phyloP scores from a whole-genome alignment of 2,113 vertebrate species.

The Podocnemis expansa region DNA sequence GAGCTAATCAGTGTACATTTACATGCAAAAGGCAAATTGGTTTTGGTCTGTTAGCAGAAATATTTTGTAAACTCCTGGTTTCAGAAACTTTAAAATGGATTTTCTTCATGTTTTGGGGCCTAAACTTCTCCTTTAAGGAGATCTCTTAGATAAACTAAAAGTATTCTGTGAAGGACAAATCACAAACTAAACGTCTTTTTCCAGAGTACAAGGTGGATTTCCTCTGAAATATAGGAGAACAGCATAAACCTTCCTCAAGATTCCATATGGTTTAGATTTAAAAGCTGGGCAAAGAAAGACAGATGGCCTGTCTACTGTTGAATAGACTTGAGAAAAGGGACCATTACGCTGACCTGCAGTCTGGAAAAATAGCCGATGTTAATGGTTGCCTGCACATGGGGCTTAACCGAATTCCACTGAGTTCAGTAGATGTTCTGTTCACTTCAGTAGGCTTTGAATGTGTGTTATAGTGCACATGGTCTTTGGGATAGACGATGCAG shows the following conservation, averaged over 20 bases:
- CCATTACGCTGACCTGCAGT: background rate
- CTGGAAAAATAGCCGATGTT: background rate
- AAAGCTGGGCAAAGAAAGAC: background rate
- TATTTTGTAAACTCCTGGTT: background rate
- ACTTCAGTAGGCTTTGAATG: background rate
- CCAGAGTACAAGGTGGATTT: background rate
- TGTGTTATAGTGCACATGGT: too few relatives aligned
- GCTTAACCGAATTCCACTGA: background rate
- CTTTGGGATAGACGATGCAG: rapidly evolving
- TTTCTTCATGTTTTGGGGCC: background rate
- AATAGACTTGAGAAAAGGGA: background rate
- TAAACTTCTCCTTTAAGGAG: background rate
- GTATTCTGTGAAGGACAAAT: rapidly evolving
- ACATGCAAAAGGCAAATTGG: background rate
- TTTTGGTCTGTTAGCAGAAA: background rate
- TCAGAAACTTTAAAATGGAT: too few relatives aligned
- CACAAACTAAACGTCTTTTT: background rate
- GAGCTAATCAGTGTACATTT: background rate
- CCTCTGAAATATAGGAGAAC: background rate
- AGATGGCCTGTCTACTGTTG: rapidly evolving
- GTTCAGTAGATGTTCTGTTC: background rate
- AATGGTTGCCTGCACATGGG: background rate
- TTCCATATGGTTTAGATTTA: background rate
- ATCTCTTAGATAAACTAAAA: background rate
- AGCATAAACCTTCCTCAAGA: background rate